Conservation (phyloP, 2,888 invertebrate genomes). For the Aleiodes testaceus region DNA sequence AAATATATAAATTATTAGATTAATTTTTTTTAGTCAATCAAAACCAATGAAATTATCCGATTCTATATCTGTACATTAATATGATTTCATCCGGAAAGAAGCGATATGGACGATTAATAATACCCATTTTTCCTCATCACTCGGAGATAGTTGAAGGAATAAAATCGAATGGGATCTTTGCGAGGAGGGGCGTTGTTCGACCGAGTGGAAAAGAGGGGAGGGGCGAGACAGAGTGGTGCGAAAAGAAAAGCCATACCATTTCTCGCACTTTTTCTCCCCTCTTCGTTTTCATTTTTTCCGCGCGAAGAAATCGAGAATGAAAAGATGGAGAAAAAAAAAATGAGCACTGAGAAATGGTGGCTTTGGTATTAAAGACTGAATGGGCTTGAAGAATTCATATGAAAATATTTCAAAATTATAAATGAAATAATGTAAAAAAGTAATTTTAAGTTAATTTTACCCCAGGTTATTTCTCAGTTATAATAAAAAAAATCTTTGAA, state of each 20-base stretch:
- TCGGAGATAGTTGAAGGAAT: constrained; percentile 43
- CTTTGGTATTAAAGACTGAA: background rate
- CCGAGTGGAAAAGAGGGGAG: constrained; percentile 47
- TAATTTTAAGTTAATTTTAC: too few relatives aligned
- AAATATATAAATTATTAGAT: constrained; percentile 42
- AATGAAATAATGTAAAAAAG: too few relatives aligned
- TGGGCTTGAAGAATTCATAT: too few relatives aligned
- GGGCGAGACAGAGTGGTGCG: constrained; percentile 17
- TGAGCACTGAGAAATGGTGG: constrained; percentile 21
- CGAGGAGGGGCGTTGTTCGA: constrained; percentile 49
- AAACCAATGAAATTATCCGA: background rate
- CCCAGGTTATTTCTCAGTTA: background rate
- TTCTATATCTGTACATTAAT: constrained; percentile 20
- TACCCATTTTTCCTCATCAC: constrained; percentile 47
- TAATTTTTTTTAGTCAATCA: background rate
- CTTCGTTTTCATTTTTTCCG: constrained; percentile 33
- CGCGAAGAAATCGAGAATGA: constrained; percentile 35
- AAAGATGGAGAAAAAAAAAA: constrained; percentile 33
- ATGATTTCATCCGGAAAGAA: constrained; percentile 43
- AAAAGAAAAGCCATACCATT: constrained; percentile 36
- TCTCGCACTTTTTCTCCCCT: constrained; percentile 3
- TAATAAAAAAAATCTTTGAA: constrained; percentile 16
- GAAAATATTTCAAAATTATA: too few relatives aligned
- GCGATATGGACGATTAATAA: constrained; percentile 54
- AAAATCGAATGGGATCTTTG: constrained; percentile 41